Evolutionary conservation across 2,888 invertebrate species (phyloP).

Genomic region (Drosophila maculinotata): DNA sequence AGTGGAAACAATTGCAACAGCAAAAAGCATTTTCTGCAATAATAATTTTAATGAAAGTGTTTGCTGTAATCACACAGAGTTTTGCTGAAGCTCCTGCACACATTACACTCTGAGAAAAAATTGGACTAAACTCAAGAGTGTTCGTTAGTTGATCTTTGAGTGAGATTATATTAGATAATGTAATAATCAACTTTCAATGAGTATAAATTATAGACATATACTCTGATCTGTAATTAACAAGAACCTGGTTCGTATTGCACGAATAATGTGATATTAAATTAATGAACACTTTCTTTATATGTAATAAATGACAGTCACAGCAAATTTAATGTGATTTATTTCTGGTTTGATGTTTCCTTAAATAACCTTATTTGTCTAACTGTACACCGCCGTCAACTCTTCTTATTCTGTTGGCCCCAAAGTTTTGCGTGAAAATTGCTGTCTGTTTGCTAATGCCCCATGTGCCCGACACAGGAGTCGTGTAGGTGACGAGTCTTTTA

Average conservation of each 20-base stretch:
- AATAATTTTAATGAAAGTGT: slow-evolving; percentile 82
- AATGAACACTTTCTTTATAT: too few species aligned
- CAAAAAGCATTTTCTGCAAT: slow-evolving; percentile 73
- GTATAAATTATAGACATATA: too few species aligned
- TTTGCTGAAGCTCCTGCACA: slow-evolving; percentile 15
- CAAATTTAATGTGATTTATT: too few species aligned
- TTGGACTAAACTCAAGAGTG: too few species aligned
- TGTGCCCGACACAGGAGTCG: slow-evolving; percentile 44
- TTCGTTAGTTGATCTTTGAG: too few species aligned
- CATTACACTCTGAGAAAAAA: slow-evolving; percentile 15
- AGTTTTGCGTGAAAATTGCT: slow-evolving; percentile 34
- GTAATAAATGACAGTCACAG: too few species aligned
- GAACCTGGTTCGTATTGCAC: too few species aligned
- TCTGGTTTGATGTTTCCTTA: too few species aligned
- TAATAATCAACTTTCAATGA: too few species aligned
- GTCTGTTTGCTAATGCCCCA: slow-evolving; percentile 45
- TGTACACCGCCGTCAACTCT: slow-evolving; percentile 6
- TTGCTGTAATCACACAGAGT: slow-evolving; percentile 69
- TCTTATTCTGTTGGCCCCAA: slow-evolving; percentile 16
- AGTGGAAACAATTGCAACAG: slow-evolving; percentile 75
- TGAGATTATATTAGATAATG: not conserved
- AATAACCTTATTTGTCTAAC: slow-evolving; percentile 1
- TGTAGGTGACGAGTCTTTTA: slow-evolving; percentile 55
- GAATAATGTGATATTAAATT: too few species aligned
- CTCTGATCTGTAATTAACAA: too few species aligned